A percentile compares a stretch with the other conserved stretches of the same genome.
Evolutionary conservation across 2,888 invertebrate genomes (phyloP).

Genomic region (Lasioglossum vierecki): DNA sequence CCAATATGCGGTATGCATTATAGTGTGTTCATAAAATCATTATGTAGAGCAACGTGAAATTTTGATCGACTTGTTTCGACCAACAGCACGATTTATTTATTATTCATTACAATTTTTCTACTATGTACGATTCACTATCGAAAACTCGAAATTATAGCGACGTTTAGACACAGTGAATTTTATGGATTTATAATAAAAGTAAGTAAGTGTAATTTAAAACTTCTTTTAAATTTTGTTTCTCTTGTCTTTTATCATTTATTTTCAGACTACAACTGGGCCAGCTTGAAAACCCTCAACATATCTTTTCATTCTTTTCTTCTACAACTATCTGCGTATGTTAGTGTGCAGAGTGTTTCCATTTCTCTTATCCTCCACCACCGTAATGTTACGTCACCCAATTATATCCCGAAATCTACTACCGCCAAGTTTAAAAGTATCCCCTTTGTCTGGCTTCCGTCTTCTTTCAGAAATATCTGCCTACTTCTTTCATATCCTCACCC

Average conservation of each 20-base stretch:
- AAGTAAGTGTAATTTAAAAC: neutral
- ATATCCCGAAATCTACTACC: neutral
- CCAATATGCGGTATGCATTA: neutral
- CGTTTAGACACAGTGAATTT: too few relatives aligned
- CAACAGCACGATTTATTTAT: neutral
- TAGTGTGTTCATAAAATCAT: neutral
- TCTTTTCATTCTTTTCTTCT: neutral
- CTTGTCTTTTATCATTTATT: neutral
- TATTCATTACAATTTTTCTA: neutral
- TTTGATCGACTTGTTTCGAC: neutral
- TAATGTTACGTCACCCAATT: neutral
- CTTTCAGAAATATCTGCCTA: neutral
- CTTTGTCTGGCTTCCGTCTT: neutral
- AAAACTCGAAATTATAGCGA: neutral
- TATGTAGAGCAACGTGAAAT: neutral
- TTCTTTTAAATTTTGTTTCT: neutral
- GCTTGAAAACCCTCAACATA: neutral
- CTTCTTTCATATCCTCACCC: neutral
- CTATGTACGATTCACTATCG: neutral
- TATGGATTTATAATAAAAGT: too few relatives aligned
- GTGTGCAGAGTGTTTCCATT: neutral
- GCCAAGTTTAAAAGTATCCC: neutral
- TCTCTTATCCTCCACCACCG: neutral
- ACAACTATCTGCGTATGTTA: neutral
- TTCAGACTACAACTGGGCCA: neutral